Evolutionary conservation across 2,113 vertebrate genomes (phyloP).

Genomic region (Neodon shergylaensis): DNA sequence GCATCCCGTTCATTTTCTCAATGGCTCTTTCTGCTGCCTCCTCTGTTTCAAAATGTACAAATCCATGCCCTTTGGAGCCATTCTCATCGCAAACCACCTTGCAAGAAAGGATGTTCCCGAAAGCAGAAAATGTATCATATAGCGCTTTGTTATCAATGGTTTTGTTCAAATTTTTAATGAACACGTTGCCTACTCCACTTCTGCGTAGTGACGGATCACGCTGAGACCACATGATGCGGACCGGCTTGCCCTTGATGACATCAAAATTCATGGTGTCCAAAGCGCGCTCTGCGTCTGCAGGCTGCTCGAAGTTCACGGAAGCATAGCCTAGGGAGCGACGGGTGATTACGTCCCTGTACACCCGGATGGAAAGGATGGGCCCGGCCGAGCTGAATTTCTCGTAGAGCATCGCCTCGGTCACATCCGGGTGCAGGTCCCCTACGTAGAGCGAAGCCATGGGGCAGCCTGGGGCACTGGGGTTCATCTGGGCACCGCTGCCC

Average conservation of each 20-base stretch:
- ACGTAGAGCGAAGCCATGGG: background rate
- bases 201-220: background rate
- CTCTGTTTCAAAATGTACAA: slow-evolving; percentile 21
- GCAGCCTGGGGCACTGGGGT: background rate
- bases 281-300: background rate
- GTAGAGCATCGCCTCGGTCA: slow-evolving; percentile 7
- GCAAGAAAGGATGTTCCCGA: slow-evolving; percentile 14
- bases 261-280: slow-evolving; percentile 42
- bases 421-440: slow-evolving; percentile 7
- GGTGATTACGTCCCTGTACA: background rate
- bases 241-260: background rate
- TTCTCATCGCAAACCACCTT: background rate
- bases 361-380: slow-evolving; percentile 27
- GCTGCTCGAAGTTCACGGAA: slow-evolving; percentile 31
- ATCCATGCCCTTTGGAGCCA: slow-evolving; percentile 2
- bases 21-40: slow-evolving; percentile 10
- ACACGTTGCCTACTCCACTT: background rate
- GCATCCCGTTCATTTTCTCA: slow-evolving; percentile 11
- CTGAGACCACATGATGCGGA: slow-evolving; percentile 23
- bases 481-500: background rate
- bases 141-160: background rate
- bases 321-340: slow-evolving; percentile 20
- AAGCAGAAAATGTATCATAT: background rate
- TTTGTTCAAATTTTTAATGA: background rate
- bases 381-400: background rate